Base-by-base conservation (phyloP, 2,888 invertebrate genomes). In the Slavum lentiscoides region DNA sequence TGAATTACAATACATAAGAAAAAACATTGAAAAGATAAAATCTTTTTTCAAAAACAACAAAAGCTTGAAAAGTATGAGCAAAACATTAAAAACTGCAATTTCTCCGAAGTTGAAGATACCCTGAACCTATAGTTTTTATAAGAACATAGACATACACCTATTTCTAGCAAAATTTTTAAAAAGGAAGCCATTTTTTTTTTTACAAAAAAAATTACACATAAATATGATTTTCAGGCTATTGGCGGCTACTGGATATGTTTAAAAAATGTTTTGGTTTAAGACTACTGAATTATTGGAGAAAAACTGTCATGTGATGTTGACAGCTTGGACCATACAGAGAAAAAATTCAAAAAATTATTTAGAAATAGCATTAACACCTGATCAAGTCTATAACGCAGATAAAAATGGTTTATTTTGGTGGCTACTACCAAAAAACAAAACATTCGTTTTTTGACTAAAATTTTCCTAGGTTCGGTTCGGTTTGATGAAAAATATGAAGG, bases 251-350 rank as follows among this genome's bases (percentile, higher is more conserved):
- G 55, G 17, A 66, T 59, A 55, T 67, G 66, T 69, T 81, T 80
- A 69, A 82, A 61, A 39, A 74, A 69, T 1, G 81, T n/a, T 74
- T 61, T 67, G 72, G 73, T 30, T 9, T 75, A 9, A 58, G 68
- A 62, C 39, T 61, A 64, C 58, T 70, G 43, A 66, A 59, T 82
- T 19, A 39, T 23, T 23, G 80, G 82, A 23, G 61, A 82, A 80
- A 69, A 53, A 53, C 53, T 72, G 53, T 82, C 82, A 53, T 67
- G 62, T 68, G 70, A 82, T 73, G 58, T 58, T 59, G 66, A 68
- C 19, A 61, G 1, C 37, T 77, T 55, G 21, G 53, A 77, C 55
- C 68, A 39, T 39, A n/a, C n/a, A n/a, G n/a, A n/a, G n/a, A n/a
- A n/a, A n/a, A n/a, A n/a, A n/a, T n/a, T n/a, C n/a, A n/a, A n/a